These are phyloP conservation scores for Contarinia nasturtii DNA, from an alignment of 1,140 invertebrate species.

Conservation along the genomic window DNA sequence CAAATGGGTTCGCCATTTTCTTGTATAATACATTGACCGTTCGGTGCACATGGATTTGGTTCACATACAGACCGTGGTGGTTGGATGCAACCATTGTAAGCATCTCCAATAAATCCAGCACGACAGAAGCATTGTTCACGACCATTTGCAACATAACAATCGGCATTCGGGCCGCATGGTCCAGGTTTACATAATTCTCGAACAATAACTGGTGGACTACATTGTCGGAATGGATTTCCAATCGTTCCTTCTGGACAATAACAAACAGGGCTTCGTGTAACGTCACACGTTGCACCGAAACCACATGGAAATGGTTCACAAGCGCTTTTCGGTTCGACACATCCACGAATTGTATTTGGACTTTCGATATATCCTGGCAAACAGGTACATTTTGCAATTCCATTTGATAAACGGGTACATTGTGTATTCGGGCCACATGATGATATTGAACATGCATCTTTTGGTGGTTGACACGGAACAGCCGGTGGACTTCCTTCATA, in stretches of 20 bases:
- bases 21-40: conserved; percentile 47
- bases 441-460: conserved; percentile 45
- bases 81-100: conserved; percentile 47
- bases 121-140: conserved; percentile 60
- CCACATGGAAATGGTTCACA: conserved; percentile 72
- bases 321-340: conserved; percentile 51
- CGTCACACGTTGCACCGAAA: conserved; percentile 55
- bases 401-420: conserved; percentile 8
- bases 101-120: conserved; percentile 51
- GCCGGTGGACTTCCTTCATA: conserved; percentile 66
- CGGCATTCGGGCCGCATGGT: conserved; percentile 56
- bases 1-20: conserved; percentile 47
- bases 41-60: conserved; percentile 60
- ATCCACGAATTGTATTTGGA: conserved; percentile 70
- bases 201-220: conserved; percentile 32
- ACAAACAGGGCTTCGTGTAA: conserved; percentile 51
- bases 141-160: conserved; percentile 54
- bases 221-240: conserved; percentile 61
- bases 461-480: conserved; percentile 25
- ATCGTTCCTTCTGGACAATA: conserved; percentile 54
- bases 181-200: conserved; percentile 50
- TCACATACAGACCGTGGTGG: conserved; percentile 41
- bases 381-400: conserved; percentile 37
- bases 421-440: conserved; percentile 47
- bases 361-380: conserved; percentile 63